phyloP scores from a whole-genome alignment of 2,888 invertebrate species.

The Stomorhina lunata region DNA sequence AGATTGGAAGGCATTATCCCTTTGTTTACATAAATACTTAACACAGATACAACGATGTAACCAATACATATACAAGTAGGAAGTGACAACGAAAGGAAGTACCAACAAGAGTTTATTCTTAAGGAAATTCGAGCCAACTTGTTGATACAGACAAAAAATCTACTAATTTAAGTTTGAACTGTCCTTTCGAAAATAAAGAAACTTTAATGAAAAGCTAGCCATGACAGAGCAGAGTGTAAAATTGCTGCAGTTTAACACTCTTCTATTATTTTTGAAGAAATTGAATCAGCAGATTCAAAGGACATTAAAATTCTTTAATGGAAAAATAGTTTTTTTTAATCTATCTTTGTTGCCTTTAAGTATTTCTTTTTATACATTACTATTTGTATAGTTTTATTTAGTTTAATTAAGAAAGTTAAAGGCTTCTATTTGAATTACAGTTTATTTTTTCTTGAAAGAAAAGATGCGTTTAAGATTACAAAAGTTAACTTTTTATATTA shows the following conservation, averaged over 20 bases:
- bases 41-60: neutral
- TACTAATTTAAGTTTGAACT: neutral
- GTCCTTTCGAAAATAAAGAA: neutral
- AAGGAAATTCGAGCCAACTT: slow-evolving; percentile 7
- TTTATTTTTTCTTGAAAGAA: too few relatives aligned
- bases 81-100: too few relatives aligned
- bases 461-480: too few relatives aligned
- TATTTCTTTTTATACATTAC: neutral
- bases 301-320: neutral
- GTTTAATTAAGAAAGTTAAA: neutral
- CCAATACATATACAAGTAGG: neutral
- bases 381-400: neutral
- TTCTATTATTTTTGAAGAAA: neutral
- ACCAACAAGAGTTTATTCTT: too few relatives aligned
- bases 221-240: neutral
- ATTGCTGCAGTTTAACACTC: neutral
- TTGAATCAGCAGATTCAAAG: neutral
- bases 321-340: neutral
- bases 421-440: too few relatives aligned
- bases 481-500: too few relatives aligned
- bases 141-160: slow-evolving; percentile 13
- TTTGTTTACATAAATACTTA: neutral
- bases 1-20: slow-evolving; percentile 19
- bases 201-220: neutral
- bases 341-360: neutral